Conservation (phyloP, 2,113 vertebrate species). For the Bothrops jararaca region DNA sequence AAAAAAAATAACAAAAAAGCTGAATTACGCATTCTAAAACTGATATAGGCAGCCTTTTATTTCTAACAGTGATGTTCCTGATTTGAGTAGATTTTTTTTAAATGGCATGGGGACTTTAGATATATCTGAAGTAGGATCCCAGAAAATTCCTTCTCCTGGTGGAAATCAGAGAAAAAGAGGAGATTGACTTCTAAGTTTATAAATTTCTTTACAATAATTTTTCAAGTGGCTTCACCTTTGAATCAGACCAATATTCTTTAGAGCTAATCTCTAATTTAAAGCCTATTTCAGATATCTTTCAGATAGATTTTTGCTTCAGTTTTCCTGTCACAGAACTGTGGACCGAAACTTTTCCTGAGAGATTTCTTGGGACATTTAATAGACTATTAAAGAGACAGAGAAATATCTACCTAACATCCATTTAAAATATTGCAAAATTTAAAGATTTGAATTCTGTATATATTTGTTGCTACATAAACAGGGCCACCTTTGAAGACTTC, state of each 20-base stretch:
- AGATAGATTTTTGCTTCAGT: background rate
- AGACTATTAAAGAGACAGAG: background rate
- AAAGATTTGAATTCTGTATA: background rate
- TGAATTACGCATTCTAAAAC: background rate
- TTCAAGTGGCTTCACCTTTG: background rate
- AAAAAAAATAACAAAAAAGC: background rate
- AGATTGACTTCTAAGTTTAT: background rate
- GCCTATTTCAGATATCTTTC: background rate
- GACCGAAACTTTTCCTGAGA: background rate
- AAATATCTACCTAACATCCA: background rate
- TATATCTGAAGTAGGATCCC: background rate
- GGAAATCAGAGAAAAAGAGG: background rate
- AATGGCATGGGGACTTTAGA: background rate
- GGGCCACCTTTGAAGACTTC: background rate
- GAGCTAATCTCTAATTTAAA: background rate
- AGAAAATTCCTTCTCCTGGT: background rate
- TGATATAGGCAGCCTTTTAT: background rate
- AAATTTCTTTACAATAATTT: background rate
- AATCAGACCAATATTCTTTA: background rate
- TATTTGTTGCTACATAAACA: background rate
- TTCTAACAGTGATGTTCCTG: background rate
- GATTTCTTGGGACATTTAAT: background rate
- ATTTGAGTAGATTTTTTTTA: background rate
- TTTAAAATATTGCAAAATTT: background rate
- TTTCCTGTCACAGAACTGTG: background rate